Percentiles rank a stretch among this genome's conserved stretches.
phyloP scores from a whole-genome alignment of 2,797 vertebrate genomes.

The Echeneis naucrates region DNA sequence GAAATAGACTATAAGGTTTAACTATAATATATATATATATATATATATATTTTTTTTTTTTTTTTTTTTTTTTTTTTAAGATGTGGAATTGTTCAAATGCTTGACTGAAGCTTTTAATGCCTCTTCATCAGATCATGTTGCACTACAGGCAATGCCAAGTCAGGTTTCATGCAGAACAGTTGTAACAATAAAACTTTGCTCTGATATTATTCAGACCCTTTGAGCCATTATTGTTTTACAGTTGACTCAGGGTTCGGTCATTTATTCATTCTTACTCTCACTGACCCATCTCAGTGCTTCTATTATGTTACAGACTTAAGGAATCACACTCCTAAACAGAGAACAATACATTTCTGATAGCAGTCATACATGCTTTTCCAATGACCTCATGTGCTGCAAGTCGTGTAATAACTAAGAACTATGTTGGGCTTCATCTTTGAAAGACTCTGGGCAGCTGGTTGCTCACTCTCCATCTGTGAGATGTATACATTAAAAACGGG shows the following conservation, averaged over 20 bases:
- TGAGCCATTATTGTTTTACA: conserved; percentile 22
- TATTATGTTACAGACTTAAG: conserved; percentile 30
- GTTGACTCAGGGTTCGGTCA: conserved; percentile 17
- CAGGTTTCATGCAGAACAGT: conserved; percentile 31
- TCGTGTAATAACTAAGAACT: conserved; percentile 51
- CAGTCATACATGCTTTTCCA: conserved; percentile 43
- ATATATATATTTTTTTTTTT: too few relatives aligned
- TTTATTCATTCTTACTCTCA: conserved; percentile 13
- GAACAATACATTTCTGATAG: conserved; percentile 47
- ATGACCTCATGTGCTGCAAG: conserved; percentile 65
- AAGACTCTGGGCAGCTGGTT: conserved; percentile 63
- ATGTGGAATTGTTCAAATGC: conserved; percentile 18
- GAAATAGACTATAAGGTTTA: conserved; percentile 28
- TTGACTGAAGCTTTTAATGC: conserved; percentile 21
- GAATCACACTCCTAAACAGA: conserved; percentile 26
- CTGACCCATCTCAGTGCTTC: conserved; percentile 14
- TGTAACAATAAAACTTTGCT: conserved; percentile 29
- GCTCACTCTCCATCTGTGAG: conserved; percentile 67
- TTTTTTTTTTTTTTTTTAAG: conserved; percentile 50
- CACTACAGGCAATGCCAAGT: conserved; percentile 21
- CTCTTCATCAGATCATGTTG: conserved; percentile 37
- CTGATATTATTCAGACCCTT: conserved; percentile 13
- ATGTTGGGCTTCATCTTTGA: conserved; percentile 39
- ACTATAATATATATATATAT: conserved; percentile 31
- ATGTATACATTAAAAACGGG: conserved; percentile 49